Evolutionary conservation across 2,797 vertebrate species (phyloP).

Genomic region (Aplochiton taeniatus): DNA sequence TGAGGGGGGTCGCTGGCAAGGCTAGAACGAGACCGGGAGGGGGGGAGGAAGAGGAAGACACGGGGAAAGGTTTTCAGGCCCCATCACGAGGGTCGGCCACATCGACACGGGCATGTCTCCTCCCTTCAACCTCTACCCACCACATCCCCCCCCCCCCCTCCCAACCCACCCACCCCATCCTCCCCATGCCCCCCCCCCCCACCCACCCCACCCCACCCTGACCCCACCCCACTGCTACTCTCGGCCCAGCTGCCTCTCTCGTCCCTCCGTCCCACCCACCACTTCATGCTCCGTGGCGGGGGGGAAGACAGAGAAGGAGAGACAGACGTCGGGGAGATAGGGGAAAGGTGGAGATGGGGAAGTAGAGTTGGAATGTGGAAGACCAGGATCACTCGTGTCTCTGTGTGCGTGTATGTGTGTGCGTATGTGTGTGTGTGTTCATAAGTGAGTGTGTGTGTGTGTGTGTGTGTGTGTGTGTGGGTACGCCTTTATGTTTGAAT

Average conservation of each 20-base stretch:
- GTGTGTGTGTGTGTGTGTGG: conserved; percentile 9
- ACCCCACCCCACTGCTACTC: conserved; percentile 16
- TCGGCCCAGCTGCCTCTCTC: conserved; percentile 29
- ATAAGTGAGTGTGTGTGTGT: conserved; percentile 28
- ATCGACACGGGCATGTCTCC: no score
- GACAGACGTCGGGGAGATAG: conserved; percentile 14
- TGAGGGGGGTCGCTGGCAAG: conserved; percentile 58
- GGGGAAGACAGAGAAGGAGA: conserved; percentile 13
- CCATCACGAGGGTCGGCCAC: no score
- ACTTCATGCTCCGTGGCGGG: conserved; percentile 25
- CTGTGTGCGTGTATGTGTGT: not conserved
- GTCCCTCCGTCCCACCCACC: conserved; percentile 45
- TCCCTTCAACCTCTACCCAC: no score
- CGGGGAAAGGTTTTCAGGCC: not conserved
- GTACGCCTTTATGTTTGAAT: conserved; percentile 19
- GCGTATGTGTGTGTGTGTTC: conserved; percentile 1
- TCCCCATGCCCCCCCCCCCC: conserved; percentile 1
- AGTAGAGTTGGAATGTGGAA: no score
- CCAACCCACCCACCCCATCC: no score
- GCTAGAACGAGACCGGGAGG: conserved; percentile 37
- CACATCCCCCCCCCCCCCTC: no score
- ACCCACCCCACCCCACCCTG: conserved; percentile 5
- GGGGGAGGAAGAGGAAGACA: conserved; percentile 13
- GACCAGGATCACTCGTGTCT: no score
- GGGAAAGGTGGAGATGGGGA: no score